Base-by-base conservation (phyloP, 37 sponge, comb jelly and placozoan species). In the Chondrosia reniformis region DNA sequence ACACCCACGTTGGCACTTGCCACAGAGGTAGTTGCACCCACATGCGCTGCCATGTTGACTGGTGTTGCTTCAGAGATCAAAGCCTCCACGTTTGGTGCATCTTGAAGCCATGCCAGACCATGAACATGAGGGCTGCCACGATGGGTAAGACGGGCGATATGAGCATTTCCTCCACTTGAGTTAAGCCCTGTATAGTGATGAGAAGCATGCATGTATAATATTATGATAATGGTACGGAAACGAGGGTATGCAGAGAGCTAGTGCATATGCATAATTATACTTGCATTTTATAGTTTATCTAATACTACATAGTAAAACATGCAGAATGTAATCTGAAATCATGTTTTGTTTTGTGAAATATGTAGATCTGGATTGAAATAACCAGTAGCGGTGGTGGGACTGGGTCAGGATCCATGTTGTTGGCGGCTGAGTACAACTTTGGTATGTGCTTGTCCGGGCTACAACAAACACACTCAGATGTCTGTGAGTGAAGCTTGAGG, bases 61-160 rank as follows among this genome's bases (percentile, higher is more conserved):
- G 71, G 22, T 22, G 59, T 22, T 37, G 72, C 34, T 13, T 72
- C 55, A 71, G 42, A 22, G 13, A 3, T 39, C n/a, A n/a, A n/a
- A n/a, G n/a, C n/a, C n/a, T 76, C 77, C 28, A 76, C 81, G 54
- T 81, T 41, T 28, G 87, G 87, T 41, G 87, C 78, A 77, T 71
- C 75, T 17, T 7, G 41, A 4, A 87, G 57, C 84, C 88, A 87
- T 21, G 80, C 83, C 15, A 87, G 39, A n/a, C 84, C 88, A 75
- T 87, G 89, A 21, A 80, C 72, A 34, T 80, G 71, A 74, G 86
- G 81, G 65, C 86, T 86, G 34, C 86, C 81, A 28, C 69, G 59
- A 57, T 88, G 84, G n/a, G 87, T 72, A 81, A 67, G 5, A 87
- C 36, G 54, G 64, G 67, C 15, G 87, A 81, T 2, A 84, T 66